A percentile compares a stretch with the other conserved stretches of the same genome.
Evolutionary conservation across 2,888 invertebrate species (phyloP).

Genomic region (Trissolcus brochymenae): DNA sequence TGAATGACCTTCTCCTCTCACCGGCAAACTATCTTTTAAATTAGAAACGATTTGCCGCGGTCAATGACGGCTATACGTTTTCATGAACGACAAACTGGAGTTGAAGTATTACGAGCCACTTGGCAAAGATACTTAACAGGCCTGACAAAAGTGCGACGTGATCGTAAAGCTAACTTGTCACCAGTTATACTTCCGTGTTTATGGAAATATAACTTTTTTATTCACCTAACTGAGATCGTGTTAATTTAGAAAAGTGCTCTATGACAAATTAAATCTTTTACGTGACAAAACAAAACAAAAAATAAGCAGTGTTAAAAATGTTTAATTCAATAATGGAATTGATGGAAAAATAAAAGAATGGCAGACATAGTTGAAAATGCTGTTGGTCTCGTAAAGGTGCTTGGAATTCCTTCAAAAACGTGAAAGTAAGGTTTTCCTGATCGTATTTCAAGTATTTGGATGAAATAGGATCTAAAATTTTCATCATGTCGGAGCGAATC

Average conservation of each 20-base stretch:
- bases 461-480: conserved; percentile 57
- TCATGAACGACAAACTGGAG: conserved; percentile 44
- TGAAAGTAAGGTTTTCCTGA: conserved; percentile 36
- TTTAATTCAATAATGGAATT: too few species aligned
- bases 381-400: background rate
- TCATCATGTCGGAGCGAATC: conserved; percentile 51
- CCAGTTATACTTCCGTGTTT: conserved; percentile 6
- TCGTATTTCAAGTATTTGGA: conserved; percentile 47
- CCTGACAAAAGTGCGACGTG: conserved; percentile 42
- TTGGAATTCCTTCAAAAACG: conserved; percentile 25
- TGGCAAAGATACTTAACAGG: conserved; percentile 56
- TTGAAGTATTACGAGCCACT: conserved; percentile 54
- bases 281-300: too few species aligned
- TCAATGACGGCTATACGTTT: conserved; percentile 54
- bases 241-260: too few species aligned
- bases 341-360: too few species aligned
- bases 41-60: conserved; percentile 62
- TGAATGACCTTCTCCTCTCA: conserved; percentile 55
- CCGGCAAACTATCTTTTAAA: conserved; percentile 60
- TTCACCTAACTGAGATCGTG: too few species aligned
- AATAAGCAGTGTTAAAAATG: too few species aligned
- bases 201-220: conserved; percentile 5
- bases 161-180: conserved; percentile 38
- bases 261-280: too few species aligned
- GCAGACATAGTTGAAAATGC: background rate